Conservation (phyloP, 2,888 invertebrate species). For the Meiosimyza platycephala region DNA sequence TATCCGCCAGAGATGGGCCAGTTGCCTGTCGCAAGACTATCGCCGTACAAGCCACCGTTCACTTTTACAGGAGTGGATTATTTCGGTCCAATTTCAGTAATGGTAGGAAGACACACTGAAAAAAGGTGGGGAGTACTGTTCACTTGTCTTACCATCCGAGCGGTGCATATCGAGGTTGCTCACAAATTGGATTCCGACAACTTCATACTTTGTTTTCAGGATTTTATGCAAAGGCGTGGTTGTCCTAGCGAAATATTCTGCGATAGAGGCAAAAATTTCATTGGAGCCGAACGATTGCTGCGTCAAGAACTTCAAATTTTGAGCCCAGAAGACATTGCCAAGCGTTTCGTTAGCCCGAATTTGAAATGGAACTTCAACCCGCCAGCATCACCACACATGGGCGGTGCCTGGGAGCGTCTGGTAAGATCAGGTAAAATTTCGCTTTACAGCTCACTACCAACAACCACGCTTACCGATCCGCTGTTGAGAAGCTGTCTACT, state of each 20-base stretch:
- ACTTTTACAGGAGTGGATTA: too few species aligned
- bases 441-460: too few species aligned
- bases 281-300: constrained; percentile 30
- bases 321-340: too few species aligned
- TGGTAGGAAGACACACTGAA: too few species aligned
- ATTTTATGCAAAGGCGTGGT: constrained; percentile 42
- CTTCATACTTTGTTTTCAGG: constrained; percentile 39
- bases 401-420: neutral
- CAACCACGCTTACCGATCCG: too few species aligned
- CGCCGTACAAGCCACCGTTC: too few species aligned
- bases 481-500: too few species aligned
- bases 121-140: constrained; percentile 37
- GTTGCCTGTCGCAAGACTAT: too few species aligned
- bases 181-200: constrained; percentile 42
- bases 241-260: constrained; percentile 41
- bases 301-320: neutral
- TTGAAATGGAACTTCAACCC: constrained; percentile 37
- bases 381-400: constrained; percentile 43
- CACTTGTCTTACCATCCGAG: constrained; percentile 41
- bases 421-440: too few species aligned
- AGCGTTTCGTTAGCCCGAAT: too few species aligned
- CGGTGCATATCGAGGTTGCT: constrained; percentile 42
- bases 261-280: constrained; percentile 42
- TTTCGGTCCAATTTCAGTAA: too few species aligned
- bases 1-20: too few species aligned